Conservation (phyloP, 2,888 invertebrate species). For the Malthinus flaveolus region DNA sequence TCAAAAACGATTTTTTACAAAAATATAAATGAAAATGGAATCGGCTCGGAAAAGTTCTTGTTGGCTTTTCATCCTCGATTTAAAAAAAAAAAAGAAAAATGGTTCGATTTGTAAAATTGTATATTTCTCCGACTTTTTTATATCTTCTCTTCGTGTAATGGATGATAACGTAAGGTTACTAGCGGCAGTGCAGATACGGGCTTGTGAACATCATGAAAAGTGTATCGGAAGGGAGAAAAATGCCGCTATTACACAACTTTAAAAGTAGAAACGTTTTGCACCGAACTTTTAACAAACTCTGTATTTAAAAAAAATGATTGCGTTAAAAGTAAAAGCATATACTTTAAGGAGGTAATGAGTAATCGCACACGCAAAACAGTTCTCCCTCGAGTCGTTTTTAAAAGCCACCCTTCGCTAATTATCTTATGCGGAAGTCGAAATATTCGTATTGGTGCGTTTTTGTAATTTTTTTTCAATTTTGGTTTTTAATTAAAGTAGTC, state of each 20-base stretch:
- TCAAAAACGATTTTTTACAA: no score
- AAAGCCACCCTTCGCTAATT: neutral
- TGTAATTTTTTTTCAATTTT: no score
- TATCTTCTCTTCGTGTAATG: slow-evolving; percentile 12
- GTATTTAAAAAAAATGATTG: slow-evolving; percentile 9
- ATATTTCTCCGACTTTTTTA: neutral
- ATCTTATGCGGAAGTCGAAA: no score
- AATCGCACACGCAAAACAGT: no score
- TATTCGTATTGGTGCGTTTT: no score
- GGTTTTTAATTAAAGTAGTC: no score
- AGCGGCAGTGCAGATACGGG: slow-evolving; percentile 15
- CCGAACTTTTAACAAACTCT: slow-evolving; percentile 12
- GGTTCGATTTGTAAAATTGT: no score
- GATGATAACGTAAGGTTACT: slow-evolving; percentile 14
- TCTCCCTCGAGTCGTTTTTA: neutral
- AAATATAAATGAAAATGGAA: no score
- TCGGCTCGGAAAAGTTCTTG: no score
- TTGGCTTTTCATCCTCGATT: no score
- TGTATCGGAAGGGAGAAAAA: slow-evolving; percentile 11
- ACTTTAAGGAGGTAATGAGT: neutral
- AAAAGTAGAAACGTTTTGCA: slow-evolving; percentile 13
- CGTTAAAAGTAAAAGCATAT: slow-evolving; percentile 9
- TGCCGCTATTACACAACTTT: slow-evolving; percentile 14
- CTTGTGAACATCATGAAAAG: slow-evolving; percentile 9
- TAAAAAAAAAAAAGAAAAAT: no score